Evolutionary conservation across 1,140 invertebrate genomes (phyloP).

Genomic region (Euwallacea fornicatus): DNA sequence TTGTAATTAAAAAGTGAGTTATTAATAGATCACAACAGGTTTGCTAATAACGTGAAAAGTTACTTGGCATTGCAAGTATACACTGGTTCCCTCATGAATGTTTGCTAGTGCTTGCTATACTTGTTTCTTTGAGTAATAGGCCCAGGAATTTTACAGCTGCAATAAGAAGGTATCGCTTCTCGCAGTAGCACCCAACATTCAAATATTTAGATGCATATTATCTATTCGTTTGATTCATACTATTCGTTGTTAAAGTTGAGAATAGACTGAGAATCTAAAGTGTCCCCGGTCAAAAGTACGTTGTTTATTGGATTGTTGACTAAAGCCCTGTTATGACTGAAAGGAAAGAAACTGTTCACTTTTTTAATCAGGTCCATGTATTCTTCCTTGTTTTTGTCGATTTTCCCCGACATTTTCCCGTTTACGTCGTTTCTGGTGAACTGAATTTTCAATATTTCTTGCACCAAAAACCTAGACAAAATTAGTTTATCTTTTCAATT

Average conservation of each 20-base stretch:
- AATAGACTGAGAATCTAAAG: constrained; percentile 52
- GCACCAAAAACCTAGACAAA: constrained; percentile 56
- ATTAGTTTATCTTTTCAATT: background rate
- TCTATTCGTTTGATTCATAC: too few species aligned
- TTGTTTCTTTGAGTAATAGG: too few species aligned
- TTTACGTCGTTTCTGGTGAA: constrained; percentile 48
- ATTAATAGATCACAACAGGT: too few species aligned
- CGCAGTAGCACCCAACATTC: too few species aligned
- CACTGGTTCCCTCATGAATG: too few species aligned
- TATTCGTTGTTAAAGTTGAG: constrained; percentile 48
- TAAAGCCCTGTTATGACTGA: constrained; percentile 47
- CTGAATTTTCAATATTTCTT: constrained; percentile 60
- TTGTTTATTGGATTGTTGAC: constrained; percentile 44
- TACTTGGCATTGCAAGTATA: too few species aligned
- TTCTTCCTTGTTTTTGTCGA: constrained; percentile 47
- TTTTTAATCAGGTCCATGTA: constrained; percentile 46
- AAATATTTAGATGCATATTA: too few species aligned
- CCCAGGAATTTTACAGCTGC: too few species aligned
- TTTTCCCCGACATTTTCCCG: constrained; percentile 35
- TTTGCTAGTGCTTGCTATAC: too few species aligned
- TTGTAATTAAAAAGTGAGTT: too few species aligned
- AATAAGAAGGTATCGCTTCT: too few species aligned
- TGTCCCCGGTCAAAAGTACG: constrained; percentile 47
- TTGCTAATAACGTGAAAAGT: too few species aligned
- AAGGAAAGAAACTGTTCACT: constrained; percentile 60